phyloP scores from a whole-genome alignment of 2,888 invertebrate genomes.

The Spodoptera exigua region DNA sequence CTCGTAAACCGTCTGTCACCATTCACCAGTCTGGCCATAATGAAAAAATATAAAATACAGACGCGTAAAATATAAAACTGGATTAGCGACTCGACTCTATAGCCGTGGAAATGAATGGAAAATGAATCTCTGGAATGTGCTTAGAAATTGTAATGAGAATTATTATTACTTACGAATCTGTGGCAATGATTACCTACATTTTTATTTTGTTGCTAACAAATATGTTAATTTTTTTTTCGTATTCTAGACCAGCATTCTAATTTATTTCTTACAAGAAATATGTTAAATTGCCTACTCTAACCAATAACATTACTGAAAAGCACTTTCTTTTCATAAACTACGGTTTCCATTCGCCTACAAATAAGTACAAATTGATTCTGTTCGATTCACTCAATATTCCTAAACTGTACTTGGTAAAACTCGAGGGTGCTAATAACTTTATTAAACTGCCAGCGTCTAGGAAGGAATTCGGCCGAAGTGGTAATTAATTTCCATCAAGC shows the following conservation, averaged over 20 bases:
- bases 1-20: conserved; percentile 69
- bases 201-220: too few species aligned
- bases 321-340: background rate
- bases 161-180: conserved; percentile 11
- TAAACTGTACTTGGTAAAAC: conserved; percentile 56
- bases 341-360: conserved; percentile 17
- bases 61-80: conserved; percentile 66
- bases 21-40: conserved; percentile 60
- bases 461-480: conserved; percentile 60
- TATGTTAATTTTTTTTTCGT: background rate
- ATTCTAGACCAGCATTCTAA: background rate
- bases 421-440: conserved; percentile 65
- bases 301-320: too few species aligned
- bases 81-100: conserved; percentile 56
- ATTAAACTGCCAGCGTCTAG: conserved; percentile 66
- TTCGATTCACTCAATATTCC: conserved; percentile 25
- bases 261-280: conserved; percentile 2
- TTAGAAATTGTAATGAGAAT: conserved; percentile 22
- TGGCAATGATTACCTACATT: too few species aligned
- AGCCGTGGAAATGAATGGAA: conserved; percentile 33
- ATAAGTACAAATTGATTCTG: conserved; percentile 10
- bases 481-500: conserved; percentile 75
- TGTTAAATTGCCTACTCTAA: too few species aligned
- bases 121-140: conserved; percentile 42
- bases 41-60: conserved; percentile 57